Evolutionary conservation across 92 coral and sea anemone genomes (phyloP).

Genomic region (Meandrina meandrites): DNA sequence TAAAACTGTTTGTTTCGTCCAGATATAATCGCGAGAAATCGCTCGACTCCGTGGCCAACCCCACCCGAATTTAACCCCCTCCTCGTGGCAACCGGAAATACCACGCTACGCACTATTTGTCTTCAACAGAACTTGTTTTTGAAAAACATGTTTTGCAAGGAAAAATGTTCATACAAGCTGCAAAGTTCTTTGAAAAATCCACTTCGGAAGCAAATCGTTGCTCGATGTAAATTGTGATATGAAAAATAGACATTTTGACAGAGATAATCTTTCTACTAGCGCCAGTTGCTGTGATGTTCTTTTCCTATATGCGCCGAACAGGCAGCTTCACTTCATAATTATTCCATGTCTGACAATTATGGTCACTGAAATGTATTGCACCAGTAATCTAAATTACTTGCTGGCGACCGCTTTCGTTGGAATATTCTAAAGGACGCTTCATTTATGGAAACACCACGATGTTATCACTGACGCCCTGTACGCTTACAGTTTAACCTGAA

Average conservation of each 20-base stretch:
- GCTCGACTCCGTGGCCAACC: background rate
- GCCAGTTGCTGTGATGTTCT: background rate
- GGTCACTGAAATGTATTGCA: background rate
- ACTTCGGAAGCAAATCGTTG: background rate
- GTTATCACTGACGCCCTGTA: background rate
- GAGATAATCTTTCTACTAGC: background rate
- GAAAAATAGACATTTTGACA: background rate
- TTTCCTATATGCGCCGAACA: background rate
- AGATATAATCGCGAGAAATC: background rate
- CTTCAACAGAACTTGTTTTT: conserved; percentile 33
- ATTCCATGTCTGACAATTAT: background rate
- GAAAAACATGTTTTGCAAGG: conserved; percentile 11
- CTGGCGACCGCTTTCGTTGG: background rate
- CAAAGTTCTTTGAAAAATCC: background rate
- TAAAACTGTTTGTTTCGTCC: background rate
- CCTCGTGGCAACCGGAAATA: conserved; percentile 15
- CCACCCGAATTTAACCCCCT: conserved; percentile 26
- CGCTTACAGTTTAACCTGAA: background rate
- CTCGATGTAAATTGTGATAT: background rate
- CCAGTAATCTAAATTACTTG: background rate
- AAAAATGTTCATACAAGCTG: background rate
- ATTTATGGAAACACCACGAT: background rate
- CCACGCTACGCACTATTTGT: conserved; percentile 10
- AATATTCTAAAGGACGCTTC: background rate
- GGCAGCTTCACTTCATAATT: background rate